Evolutionary conservation across 2,888 invertebrate species (phyloP).

Genomic region (Cephus spinipes): DNA sequence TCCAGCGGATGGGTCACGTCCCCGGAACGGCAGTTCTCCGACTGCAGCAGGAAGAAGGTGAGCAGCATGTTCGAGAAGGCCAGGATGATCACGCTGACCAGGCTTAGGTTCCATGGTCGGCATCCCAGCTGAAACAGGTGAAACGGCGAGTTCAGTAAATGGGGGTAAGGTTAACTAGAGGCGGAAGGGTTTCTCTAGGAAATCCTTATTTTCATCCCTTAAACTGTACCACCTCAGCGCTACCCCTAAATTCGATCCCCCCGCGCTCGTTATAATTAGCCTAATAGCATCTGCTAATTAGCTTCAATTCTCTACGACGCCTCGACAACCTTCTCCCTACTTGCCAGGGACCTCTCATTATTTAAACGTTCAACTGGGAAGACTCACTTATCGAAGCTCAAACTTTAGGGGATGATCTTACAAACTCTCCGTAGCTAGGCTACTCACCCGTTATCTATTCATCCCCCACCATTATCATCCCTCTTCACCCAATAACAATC

Average conservation of each 20-base stretch:
- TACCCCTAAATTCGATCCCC: constrained; percentile 3
- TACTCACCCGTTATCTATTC: neutral
- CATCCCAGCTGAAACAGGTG: constrained; percentile 67
- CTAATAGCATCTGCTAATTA: constrained; percentile 18
- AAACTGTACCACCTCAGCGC: neutral
- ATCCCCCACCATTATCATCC: neutral
- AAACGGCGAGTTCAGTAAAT: neutral
- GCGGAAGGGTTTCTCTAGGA: neutral
- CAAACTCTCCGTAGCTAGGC: neutral
- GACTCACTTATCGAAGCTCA: neutral
- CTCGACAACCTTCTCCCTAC: neutral
- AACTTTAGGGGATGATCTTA: neutral
- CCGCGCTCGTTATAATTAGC: constrained; percentile 26
- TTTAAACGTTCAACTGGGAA: neutral
- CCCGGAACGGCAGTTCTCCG: constrained; percentile 62
- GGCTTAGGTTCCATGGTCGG: constrained; percentile 78
- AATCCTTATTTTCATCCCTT: neutral
- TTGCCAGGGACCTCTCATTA: neutral
- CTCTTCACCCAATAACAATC: neutral
- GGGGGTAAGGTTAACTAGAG: neutral
- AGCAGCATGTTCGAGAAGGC: constrained; percentile 75
- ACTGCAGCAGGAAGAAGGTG: constrained; percentile 71
- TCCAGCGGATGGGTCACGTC: neutral
- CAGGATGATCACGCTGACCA: constrained; percentile 74
- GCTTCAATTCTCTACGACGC: neutral